Evolutionary conservation across 2,797 vertebrate genomes (phyloP).

Genomic region (Amphiprion clarkii): DNA sequence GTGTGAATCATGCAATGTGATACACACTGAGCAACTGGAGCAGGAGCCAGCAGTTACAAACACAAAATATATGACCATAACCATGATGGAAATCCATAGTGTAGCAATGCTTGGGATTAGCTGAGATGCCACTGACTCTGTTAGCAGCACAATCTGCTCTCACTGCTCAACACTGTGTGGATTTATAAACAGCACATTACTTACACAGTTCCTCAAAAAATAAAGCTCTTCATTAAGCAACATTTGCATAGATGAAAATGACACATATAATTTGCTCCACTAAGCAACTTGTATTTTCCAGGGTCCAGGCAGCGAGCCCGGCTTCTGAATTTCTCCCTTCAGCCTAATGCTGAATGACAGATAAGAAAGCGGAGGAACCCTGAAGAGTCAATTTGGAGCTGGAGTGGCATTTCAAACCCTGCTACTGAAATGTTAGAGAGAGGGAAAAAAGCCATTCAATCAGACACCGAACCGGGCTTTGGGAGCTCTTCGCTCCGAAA

Average conservation of each 20-base stretch:
- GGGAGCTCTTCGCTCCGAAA: slow-evolving; percentile 58
- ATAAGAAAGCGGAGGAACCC: slow-evolving; percentile 68
- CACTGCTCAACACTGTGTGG: background rate
- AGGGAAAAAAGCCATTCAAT: slow-evolving; percentile 51
- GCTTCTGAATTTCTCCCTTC: slow-evolving; percentile 45
- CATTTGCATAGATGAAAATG: slow-evolving; percentile 46
- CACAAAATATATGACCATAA: slow-evolving; percentile 53
- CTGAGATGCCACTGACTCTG: slow-evolving; percentile 3
- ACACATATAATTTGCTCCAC: slow-evolving; percentile 46
- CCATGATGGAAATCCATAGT: slow-evolving; percentile 54
- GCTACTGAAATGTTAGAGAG: slow-evolving; percentile 67
- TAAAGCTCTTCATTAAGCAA: slow-evolving; percentile 41
- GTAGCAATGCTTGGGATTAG: slow-evolving; percentile 31
- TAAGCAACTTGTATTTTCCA: slow-evolving; percentile 51
- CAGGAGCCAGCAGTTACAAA: slow-evolving; percentile 49
- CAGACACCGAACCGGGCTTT: slow-evolving; percentile 60
- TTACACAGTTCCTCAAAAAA: slow-evolving; percentile 4
- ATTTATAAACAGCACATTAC: slow-evolving; percentile 9
- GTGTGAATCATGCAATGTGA: slow-evolving; percentile 70
- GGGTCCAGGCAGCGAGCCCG: slow-evolving; percentile 33
- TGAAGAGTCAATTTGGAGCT: slow-evolving; percentile 80
- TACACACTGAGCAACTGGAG: slow-evolving; percentile 55
- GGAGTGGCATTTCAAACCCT: slow-evolving; percentile 77
- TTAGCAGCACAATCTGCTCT: slow-evolving; percentile 5
- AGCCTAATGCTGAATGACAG: slow-evolving; percentile 77